Evolutionary conservation across 2,113 vertebrate species (phyloP), one percentile per base, ranked within the genome.

Genomic region (Gambusia affinis): DNA sequence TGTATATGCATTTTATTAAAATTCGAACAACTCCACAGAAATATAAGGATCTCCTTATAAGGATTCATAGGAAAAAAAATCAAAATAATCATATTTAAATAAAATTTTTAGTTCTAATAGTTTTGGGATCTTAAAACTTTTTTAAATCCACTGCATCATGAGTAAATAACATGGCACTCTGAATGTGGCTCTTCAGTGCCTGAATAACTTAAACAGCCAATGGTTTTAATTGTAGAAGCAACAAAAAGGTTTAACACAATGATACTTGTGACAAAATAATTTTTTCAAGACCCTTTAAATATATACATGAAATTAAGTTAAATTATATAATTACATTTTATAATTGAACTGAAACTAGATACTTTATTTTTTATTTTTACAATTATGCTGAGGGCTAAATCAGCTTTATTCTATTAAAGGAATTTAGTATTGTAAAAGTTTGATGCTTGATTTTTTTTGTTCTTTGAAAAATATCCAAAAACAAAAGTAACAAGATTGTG

Each of bases 1-100:
- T 33, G 78, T 65, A 57, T 64, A 51, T 88, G 75, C 64, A 61
- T 86, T 72, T 90, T 67, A 28, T 19, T 67, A 60, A 81, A 85
- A 84, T 17, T 39, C 24, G 69, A 73, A 73, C 51, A 68, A 75
- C 83, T 86, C 87, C 64, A 64, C 15, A 84, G 72, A 82, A 85
- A 73, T 79, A 88, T 60, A 66, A 66, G 75, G 60, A 73, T 57
- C 27, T 27, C 27, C 27, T 27, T 27, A 27, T 27, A 27, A 27
- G 27, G 27, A 27, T 27, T 27, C 62, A 71, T 64, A 75, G 73
- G 35, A 78, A 35, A 35, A 76, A 88, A 83, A 85, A 64, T 72
- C 67, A 14, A 81, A 88, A 70, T 30, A 78, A 87, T 85, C 73
- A 66, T 70, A 80, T 81, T 72, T 79, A 24, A 67, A 37, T 69